A percentile compares a stretch with the other conserved stretches of the same genome.
Conservation (phyloP, 2,888 invertebrate species). For the Cancer borealis region DNA sequence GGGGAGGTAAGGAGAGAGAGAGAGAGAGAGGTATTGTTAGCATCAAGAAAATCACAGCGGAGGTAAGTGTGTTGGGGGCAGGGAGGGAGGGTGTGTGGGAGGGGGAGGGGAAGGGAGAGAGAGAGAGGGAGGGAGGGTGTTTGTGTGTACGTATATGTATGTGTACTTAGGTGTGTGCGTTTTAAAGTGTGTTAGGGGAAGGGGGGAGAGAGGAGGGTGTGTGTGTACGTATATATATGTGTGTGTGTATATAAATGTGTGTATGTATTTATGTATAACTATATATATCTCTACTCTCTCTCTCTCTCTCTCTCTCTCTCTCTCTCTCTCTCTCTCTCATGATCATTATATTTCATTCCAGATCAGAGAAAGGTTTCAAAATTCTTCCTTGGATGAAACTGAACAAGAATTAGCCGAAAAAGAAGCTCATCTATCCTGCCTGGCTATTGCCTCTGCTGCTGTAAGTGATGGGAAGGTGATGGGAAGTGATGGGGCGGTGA, state of each 20-base stretch:
- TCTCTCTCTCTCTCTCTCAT: slow-evolving; percentile 36
- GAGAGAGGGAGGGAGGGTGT: too few species aligned
- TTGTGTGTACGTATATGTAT: too few species aligned
- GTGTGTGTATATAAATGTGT: too few species aligned
- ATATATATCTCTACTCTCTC: neutral
- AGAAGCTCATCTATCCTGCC: slow-evolving; percentile 67
- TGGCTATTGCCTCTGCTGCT: slow-evolving; percentile 56
- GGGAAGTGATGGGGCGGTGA: neutral
- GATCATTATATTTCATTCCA: too few species aligned
- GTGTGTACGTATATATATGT: too few species aligned
- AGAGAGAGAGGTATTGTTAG: too few species aligned
- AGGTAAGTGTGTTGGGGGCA: neutral
- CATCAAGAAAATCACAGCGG: neutral
- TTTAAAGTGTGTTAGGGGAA: neutral
- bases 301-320: slow-evolving; percentile 49
- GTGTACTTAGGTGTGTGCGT: too few species aligned
- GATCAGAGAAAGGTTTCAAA: slow-evolving; percentile 29
- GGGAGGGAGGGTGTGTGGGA: neutral
- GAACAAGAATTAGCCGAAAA: slow-evolving; percentile 58
- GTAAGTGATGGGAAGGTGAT: slow-evolving; percentile 28
- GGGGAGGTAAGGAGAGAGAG: too few species aligned
- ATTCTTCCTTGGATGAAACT: slow-evolving; percentile 62
- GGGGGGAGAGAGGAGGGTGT: too few species aligned
- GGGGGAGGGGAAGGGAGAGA: too few species aligned
- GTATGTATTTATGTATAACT: neutral